Base-by-base conservation (phyloP, 2,797 vertebrate genomes). In the Peromyscus melanophrys region DNA sequence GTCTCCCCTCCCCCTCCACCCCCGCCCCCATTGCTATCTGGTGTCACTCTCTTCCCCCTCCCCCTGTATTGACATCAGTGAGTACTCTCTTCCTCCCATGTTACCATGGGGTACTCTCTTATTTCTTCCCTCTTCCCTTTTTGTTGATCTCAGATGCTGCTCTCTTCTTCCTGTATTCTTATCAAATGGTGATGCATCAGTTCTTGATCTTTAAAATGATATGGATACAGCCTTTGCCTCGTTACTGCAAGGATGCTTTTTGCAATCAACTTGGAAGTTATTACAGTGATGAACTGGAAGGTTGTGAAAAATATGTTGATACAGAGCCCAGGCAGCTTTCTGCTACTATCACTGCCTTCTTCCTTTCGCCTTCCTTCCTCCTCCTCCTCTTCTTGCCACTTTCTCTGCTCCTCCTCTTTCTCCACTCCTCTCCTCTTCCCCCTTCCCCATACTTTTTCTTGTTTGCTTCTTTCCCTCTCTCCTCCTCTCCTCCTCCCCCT, bases 131-230 rank as follows among this genome's bases (percentile, higher is more conserved):
- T 16, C 40, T 14, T 27, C 4, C 40, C 12, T 43, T 29, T 46
- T 6, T 6, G 2, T 29, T 76, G 25, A 16, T 29, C 17, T 4
- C 43, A 1, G 7, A 46, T 49, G 27, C 14, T 46, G 27, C 52
- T 14, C 12, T 77, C 40, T 76, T 71, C 40, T 12, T 21, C 29
- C n/a, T n/a, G 29, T 37, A 14, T 14, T 29, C 27, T 27, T 77
- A 40, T 16, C 57, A 83, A 59, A 40, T 81, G 34, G 19, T 12
- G 52, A 23, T 23, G 40, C 49, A 57, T 23, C 37, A 61, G 17
- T 83, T 94, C 57, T 95, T 78, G 34, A 52, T 52, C 29, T 87
- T 76, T 91, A 29, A 23, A 83, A 82, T n/a, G 57, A 7, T 73
- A 46, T n/a, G 73, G 57, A 59, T 5, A 34, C 1, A 77, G 6